A percentile compares a stretch with the other conserved stretches of the same genome.
Evolutionary conservation across 1,140 invertebrate species (phyloP).

Genomic region (Trichogramma pretiosum): DNA sequence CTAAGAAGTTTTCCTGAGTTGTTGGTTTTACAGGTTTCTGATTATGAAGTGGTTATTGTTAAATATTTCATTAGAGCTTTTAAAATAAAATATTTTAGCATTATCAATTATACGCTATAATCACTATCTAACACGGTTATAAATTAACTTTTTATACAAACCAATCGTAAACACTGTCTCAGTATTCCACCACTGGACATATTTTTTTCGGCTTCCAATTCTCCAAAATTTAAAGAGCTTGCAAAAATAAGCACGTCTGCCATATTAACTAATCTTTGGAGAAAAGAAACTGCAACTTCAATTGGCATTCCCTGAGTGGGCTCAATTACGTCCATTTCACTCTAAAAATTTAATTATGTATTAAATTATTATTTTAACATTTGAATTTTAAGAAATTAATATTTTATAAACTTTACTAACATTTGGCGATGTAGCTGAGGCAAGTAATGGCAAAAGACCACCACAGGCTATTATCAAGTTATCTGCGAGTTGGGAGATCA

Average conservation of each 20-base stretch:
- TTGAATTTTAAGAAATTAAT: background rate
- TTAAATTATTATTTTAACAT: background rate
- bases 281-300: slow-evolving; percentile 92
- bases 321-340: slow-evolving; percentile 95
- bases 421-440: slow-evolving; percentile 96
- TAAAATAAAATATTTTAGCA: too few relatives aligned
- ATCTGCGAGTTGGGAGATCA: slow-evolving; percentile 97
- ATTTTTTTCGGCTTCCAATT: slow-evolving; percentile 98
- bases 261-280: slow-evolving; percentile 95
- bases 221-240: slow-evolving; percentile 91
- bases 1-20: slow-evolving; percentile 13
- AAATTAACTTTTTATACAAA: slow-evolving; percentile 44
- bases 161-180: slow-evolving; percentile 90
- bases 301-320: slow-evolving; percentile 98
- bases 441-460: slow-evolving; percentile 88
- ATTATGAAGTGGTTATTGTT: too few relatives aligned
- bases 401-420: slow-evolving; percentile 58
- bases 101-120: too few relatives aligned
- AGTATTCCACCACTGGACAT: slow-evolving; percentile 99
- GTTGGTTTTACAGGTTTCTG: too few relatives aligned
- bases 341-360: slow-evolving; percentile 50
- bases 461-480: slow-evolving; percentile 99
- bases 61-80: too few relatives aligned
- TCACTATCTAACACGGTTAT: slow-evolving; percentile 11
- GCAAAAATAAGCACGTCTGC: slow-evolving; percentile 97